phyloP scores from a whole-genome alignment of 30 jellyfish, hydroid and myxozoan species.

The Catostylus mosaicus region DNA sequence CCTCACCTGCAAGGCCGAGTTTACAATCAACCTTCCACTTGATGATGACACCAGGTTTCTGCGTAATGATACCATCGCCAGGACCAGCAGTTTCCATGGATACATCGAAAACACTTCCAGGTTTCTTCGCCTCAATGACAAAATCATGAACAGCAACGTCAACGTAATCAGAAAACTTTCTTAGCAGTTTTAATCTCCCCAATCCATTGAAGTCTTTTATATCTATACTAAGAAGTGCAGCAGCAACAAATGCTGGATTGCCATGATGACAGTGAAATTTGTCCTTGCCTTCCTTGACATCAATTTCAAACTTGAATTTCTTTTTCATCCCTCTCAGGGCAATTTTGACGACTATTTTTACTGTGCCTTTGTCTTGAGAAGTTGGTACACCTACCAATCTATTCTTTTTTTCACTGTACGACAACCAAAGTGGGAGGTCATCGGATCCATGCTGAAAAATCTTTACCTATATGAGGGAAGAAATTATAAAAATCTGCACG shows the following conservation, averaged over 20 bases:
- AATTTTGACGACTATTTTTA: constrained; percentile 52
- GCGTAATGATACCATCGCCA: constrained; percentile 72
- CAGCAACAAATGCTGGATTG: constrained; percentile 66
- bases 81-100: constrained; percentile 89
- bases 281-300: constrained; percentile 33
- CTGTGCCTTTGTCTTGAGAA: constrained; percentile 47
- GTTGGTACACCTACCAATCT: constrained; percentile 86
- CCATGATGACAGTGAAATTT: constrained; percentile 48
- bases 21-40: constrained; percentile 86
- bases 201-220: constrained; percentile 42
- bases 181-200: constrained; percentile 53
- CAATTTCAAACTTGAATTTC: constrained; percentile 43
- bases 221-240: constrained; percentile 77
- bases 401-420: constrained; percentile 50
- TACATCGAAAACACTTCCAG: constrained; percentile 32
- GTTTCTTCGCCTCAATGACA: constrained; percentile 65
- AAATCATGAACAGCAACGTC: constrained; percentile 67
- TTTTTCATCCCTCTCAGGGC: constrained; percentile 19
- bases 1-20: constrained; percentile 78
- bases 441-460: constrained; percentile 51
- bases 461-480: constrained; percentile 46
- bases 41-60: constrained; percentile 73
- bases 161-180: constrained; percentile 70
- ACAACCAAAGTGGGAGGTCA: constrained; percentile 87
- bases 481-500: too few species aligned